Base-by-base conservation (phyloP, 1,140 invertebrate genomes). In the Acromyrmex echinatior region DNA sequence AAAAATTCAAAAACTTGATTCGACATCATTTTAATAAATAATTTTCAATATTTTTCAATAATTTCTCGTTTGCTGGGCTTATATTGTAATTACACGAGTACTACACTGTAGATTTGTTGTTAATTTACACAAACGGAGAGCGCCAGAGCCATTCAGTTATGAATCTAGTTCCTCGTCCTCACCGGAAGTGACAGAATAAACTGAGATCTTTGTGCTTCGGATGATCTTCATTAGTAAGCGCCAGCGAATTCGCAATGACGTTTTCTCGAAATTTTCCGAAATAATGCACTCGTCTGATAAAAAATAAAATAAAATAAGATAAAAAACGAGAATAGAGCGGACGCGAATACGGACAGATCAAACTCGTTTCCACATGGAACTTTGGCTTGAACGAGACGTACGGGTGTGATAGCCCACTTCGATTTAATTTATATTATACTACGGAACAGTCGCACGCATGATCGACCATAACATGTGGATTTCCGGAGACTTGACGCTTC, bases 401-500 rank as follows among this genome's bases (percentile, higher is more conserved):
- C 49, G 62, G 77, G 28, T 31, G 25, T 51, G 31, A 56, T 53
- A 80, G 49, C n/a, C 16, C 78, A 39, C 5, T 56, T 81, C 31
- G 65, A 81, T 81, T 81, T 80, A 68, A 14, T 81, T 81, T 80
- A 68, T n/a, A 31, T 81, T 80, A 68, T n/a, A 31, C n/a, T 68
- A 80, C 25, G 63, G 21, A 58, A 74, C 18, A 56, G 51, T 31
- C 28, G 53, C 73, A 39, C 31, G 35, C 31, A 63, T 31, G 51
- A 53, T 70, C 78, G 35, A 81, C 35, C 28, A 25, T 49, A 70
- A 81, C 31, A 49, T n/a, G 21, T 25, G 39, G 28, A 31, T 35
- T 79, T 51, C 25, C 60, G 25, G 53, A 58, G 66, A 49, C 56
- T 31, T 58, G 18, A 21, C 35, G 16, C 25, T n/a, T 12, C 16